Evolutionary conservation across 2,797 vertebrate genomes (phyloP).

Genomic region (Sandelia bainsii): DNA sequence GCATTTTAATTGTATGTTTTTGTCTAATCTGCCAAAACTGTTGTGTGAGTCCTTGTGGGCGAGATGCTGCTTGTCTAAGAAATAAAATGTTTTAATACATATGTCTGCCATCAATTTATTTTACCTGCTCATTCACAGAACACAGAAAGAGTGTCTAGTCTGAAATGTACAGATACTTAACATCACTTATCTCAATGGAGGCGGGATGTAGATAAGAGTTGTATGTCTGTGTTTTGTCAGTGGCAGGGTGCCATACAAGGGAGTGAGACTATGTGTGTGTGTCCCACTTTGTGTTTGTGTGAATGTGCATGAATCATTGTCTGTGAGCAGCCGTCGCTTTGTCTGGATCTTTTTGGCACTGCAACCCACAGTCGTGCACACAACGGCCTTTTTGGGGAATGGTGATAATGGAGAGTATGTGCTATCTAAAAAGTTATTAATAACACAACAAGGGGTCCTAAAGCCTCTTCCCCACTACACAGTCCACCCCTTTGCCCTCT

Average conservation of each 20-base stretch:
- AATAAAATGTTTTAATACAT: conserved; percentile 71
- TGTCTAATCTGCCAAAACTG: conserved; percentile 44
- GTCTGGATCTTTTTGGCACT: conserved; percentile 41
- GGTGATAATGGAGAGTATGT: conserved; percentile 63
- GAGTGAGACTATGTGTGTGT: conserved; percentile 1
- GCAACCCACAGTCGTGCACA: conserved; percentile 20
- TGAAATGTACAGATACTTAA: background rate
- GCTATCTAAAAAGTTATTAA: conserved; percentile 82
- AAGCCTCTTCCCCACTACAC: conserved; percentile 31
- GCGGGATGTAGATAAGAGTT: conserved; percentile 47
- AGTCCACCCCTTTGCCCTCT: conserved; percentile 26
- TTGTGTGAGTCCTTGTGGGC: conserved; percentile 33
- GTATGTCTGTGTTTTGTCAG: conserved; percentile 60
- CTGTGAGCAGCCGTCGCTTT: conserved; percentile 40
- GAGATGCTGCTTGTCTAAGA: conserved; percentile 34
- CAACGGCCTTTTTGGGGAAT: conserved; percentile 74
- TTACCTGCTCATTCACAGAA: background rate
- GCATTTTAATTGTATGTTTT: conserved; percentile 35
- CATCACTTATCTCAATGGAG: conserved; percentile 23
- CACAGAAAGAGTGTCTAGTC: background rate
- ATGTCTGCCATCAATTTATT: background rate
- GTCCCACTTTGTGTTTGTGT: background rate
- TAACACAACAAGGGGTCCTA: conserved; percentile 72
- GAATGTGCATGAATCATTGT: conserved; percentile 29
- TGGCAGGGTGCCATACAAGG: conserved; percentile 33